Conservation (phyloP, 2,888 invertebrate genomes). For the Papilio demoleus region DNA sequence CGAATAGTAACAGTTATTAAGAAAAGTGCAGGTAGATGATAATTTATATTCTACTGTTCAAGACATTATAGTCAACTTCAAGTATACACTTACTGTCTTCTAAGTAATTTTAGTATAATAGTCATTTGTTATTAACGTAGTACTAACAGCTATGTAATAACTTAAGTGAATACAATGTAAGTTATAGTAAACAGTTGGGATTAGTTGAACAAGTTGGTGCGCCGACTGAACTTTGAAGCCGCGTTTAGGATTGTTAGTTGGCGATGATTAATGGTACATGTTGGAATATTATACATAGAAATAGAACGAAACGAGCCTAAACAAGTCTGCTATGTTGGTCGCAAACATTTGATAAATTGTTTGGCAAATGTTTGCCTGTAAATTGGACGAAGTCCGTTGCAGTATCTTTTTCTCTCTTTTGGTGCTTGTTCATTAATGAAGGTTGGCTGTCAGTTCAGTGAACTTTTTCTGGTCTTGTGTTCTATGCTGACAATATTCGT, state of each 20-base stretch:
- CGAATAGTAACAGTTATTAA: too few relatives aligned
- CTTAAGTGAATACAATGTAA: constrained; percentile 7
- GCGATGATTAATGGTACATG: constrained; percentile 24
- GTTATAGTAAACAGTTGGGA: constrained; percentile 25
- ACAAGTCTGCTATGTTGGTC: background rate
- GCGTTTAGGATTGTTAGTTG: constrained; percentile 23
- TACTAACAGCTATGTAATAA: constrained; percentile 5
- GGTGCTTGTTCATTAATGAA: too few relatives aligned
- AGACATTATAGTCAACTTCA: too few relatives aligned
- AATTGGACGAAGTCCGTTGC: too few relatives aligned
- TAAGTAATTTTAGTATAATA: background rate
- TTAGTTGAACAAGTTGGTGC: constrained; percentile 24
- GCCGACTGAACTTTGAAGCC: constrained; percentile 21
- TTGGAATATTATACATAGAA: constrained; percentile 14
- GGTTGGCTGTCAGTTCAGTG: too few relatives aligned
- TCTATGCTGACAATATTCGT: too few relatives aligned
- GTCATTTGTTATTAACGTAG: background rate
- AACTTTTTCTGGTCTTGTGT: too few relatives aligned
- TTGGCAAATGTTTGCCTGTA: background rate
- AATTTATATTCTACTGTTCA: too few relatives aligned
- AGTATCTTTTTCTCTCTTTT: too few relatives aligned
- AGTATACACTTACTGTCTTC: too few relatives aligned
- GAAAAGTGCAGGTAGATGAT: too few relatives aligned
- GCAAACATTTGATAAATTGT: constrained; percentile 5
- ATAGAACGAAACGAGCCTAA: constrained; percentile 12